Evolutionary conservation across 2,888 invertebrate genomes (phyloP), one percentile per base, ranked within the genome.

Genomic region (Sinohyriopsis cumingii): DNA sequence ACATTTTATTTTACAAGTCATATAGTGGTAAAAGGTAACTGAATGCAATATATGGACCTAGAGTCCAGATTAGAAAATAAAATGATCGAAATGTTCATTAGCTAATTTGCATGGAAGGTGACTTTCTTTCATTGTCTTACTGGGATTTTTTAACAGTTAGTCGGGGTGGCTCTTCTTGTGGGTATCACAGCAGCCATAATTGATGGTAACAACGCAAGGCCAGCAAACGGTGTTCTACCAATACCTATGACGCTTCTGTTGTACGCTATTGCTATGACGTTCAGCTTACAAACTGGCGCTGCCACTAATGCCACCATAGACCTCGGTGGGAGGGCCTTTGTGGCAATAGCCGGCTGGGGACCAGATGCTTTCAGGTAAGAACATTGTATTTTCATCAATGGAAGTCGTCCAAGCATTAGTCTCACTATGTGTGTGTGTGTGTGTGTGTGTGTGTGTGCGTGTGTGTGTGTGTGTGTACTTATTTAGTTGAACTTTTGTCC

Each of bases 361-460:
- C 53, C 61, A 19, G 76, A 75, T 6, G 73, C 73, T 6, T 77
- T 73, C 66, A 71, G 71, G 78, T 78, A 69, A 71, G 70, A 63
- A 56, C 22, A 6, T 28, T 6, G 28, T 28, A 28, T 6, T 28
- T 4, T 28, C 28, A 28, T 5, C 28, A 28, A 28, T 4, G 28
- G 5, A 28, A 28, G 5, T 5, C 28, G 28, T 28, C 28, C 28
- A 28, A 28, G 28, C 7, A 28, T 28, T 28, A 6, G 7, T 28
- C 28, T 5, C 0, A 28, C 28, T 5, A 28, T 4, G 25, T 25
- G 25, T 25, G 25, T 25, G 28, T 28, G 28, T 28, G 28, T 28
- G 28, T 28, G 28, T 7, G 28, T 28, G 28, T 7, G 28, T 28
- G 28, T 28, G 28, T 28, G 28, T 28, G 28, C 5, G 28, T 28